Base-by-base conservation (phyloP, 1,140 invertebrate genomes). In the Pogonus chalceus region DNA sequence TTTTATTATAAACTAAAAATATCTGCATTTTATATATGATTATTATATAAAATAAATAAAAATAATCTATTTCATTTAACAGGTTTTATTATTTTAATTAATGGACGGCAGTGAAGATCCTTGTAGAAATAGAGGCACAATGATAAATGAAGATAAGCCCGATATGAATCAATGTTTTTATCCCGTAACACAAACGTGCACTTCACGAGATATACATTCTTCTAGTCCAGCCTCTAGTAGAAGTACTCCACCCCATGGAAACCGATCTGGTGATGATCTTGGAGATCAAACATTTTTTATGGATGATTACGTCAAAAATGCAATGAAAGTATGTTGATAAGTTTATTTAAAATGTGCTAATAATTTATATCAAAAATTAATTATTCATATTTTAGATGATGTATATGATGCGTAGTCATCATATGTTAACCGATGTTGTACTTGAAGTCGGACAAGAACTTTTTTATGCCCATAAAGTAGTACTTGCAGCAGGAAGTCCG, bases 401-500 rank as follows among this genome's bases (percentile, higher is more conserved):
- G 85, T 88, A 84, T 63, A 85, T 90, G 69, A 91, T 95, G 85
- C 75, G 87, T 12, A 85, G 83, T 16, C 85, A 92, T 69, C 82
- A 86, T 57, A 92, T 93, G 85, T 75, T 95, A 2, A 94, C 91
- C 14, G 92, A 96, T 69, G 86, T 95, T 20, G 79, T 87, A 43
- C 70, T 96, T 20, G 84, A 90, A 73, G 88, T 95, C 14, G 90
- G 87, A 31, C 77, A 79, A 12, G 86, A 92, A 66, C 69, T 88
- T 18, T 94, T 96, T 67, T 84, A 88, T 60, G 92, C 88, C 2
- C 94, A 97, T 68, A 87, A 92, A 75, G 84, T 95, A 14, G 85
- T 97, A 22, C 74, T 97, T 37, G 92, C 93, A 2, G 89, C 92
- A 1, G 90, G 87, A 53, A 95, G 92, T 74, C 92, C 92, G 1